phyloP scores from a whole-genome alignment of 2,888 invertebrate species.

The Lamellibrachia satsuma region DNA sequence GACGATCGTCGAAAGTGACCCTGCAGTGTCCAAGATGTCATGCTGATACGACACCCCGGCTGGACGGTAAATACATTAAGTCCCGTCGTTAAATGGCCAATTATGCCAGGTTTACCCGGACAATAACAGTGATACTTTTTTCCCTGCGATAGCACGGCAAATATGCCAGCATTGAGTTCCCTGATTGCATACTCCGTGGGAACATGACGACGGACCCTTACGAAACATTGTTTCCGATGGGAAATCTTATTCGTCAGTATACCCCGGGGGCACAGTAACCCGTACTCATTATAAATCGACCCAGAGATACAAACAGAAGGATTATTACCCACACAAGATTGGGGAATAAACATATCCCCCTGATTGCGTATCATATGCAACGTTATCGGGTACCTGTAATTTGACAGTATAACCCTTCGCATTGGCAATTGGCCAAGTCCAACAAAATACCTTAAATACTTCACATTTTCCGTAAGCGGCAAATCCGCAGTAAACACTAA shows the following conservation, averaged over 20 bases:
- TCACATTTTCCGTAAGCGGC: not conserved
- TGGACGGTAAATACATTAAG: not conserved
- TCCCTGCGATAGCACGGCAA: not conserved
- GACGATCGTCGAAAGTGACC: too few relatives aligned
- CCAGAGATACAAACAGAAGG: conserved; percentile 14
- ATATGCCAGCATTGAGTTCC: not conserved
- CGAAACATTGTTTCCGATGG: not conserved
- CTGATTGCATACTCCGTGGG: not conserved
- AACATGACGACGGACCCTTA: not conserved
- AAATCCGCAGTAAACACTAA: not conserved
- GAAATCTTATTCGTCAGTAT: not conserved
- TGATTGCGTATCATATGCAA: not conserved
- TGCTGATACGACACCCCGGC: not conserved
- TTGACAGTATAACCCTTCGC: not conserved
- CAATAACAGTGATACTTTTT: not conserved
- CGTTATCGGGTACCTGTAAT: not conserved
- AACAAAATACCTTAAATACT: conserved; percentile 13
- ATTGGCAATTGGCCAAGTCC: conserved; percentile 20
- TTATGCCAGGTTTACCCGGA: not conserved
- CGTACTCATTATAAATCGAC: not conserved
- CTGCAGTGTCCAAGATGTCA: not conserved
- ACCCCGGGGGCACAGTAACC: not conserved
- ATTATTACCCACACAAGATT: not conserved
- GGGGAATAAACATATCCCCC: conserved; percentile 7
- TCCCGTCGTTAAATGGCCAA: not conserved